Conservation (phyloP, 2,797 vertebrate species). For the Gobionotothen gibberifrons region DNA sequence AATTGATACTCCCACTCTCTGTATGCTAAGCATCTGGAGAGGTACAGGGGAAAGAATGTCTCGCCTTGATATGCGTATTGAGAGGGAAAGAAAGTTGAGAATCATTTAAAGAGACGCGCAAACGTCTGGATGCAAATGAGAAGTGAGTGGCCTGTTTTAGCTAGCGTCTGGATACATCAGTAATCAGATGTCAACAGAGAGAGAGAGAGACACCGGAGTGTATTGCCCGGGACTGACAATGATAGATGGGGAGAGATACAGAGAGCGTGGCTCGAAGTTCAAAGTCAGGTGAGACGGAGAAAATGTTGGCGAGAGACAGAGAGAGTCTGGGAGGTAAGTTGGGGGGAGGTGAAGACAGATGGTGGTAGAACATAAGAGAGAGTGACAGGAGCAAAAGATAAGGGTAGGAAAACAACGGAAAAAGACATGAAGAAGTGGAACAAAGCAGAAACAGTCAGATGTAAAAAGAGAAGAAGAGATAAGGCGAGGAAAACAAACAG, state of each 20-base stretch:
- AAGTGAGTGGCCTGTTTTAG: slow-evolving; percentile 48
- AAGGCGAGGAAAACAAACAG: slow-evolving; percentile 16
- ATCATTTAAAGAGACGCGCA: slow-evolving; percentile 41
- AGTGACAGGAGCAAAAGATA: slow-evolving; percentile 54
- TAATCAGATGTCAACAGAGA: slow-evolving; percentile 57
- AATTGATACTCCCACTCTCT: slow-evolving; percentile 23
- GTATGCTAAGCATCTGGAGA: slow-evolving; percentile 41
- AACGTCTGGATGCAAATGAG: slow-evolving; percentile 58
- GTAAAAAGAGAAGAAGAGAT: slow-evolving; percentile 4
- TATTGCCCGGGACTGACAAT: slow-evolving; percentile 49
- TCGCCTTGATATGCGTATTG: slow-evolving; percentile 33
- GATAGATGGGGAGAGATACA: slow-evolving; percentile 61
- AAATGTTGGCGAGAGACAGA: slow-evolving; percentile 59
- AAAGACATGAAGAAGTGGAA: slow-evolving; percentile 33
- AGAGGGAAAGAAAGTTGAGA: slow-evolving; percentile 24
- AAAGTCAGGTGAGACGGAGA: slow-evolving; percentile 65
- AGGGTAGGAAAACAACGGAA: slow-evolving; percentile 35
- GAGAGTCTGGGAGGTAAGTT: slow-evolving; percentile 37
- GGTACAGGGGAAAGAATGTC: slow-evolving; percentile 30
- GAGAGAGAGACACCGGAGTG: slow-evolving; percentile 31
- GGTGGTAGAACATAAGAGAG: slow-evolving; percentile 43
- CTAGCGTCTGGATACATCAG: slow-evolving; percentile 51
- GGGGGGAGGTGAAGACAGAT: slow-evolving; percentile 57
- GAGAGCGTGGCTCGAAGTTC: slow-evolving; percentile 60
- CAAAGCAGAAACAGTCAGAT: slow-evolving; percentile 27